These are phyloP conservation scores for Sinocyclocheilus maitianheensis DNA, from an alignment of 2,113 vertebrate genomes.

Conservation along the genomic window DNA sequence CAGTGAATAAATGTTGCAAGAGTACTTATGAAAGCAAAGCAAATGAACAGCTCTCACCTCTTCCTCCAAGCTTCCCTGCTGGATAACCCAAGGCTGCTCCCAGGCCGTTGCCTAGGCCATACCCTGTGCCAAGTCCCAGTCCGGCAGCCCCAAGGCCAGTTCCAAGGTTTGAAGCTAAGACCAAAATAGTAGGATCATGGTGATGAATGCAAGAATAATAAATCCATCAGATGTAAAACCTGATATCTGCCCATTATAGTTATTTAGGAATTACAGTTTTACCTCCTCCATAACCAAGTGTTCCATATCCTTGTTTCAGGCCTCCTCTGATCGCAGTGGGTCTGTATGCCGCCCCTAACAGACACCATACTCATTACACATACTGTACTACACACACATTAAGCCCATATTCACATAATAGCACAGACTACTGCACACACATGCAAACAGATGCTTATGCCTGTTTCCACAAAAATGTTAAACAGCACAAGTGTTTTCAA, in stretches of 20 bases:
- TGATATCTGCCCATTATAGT: background rate
- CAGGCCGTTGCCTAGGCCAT: constrained; percentile 39
- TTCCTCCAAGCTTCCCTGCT: constrained; percentile 60
- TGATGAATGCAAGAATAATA: background rate
- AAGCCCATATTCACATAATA: background rate
- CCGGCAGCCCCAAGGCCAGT: constrained; percentile 52
- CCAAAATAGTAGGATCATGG: background rate
- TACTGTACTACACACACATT: background rate
- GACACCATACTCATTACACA: constrained; percentile 13
- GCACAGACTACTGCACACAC: background rate
- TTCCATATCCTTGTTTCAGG: constrained; percentile 63
- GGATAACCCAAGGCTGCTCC: constrained; percentile 54
- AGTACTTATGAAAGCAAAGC: background rate
- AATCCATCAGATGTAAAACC: background rate
- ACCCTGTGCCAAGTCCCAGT: constrained; percentile 55
- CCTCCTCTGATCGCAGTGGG: constrained; percentile 62
- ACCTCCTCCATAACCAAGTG: constrained; percentile 55
- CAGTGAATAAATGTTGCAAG: background rate
- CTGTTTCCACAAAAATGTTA: background rate
- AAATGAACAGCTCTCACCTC: constrained; percentile 45
- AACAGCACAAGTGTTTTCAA: background rate
- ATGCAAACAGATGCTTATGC: background rate
- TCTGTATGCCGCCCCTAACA: constrained; percentile 60
- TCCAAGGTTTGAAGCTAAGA: constrained; percentile 39
- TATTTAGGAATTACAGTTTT: background rate